Base-by-base conservation (phyloP, 2,113 vertebrate genomes). In the Myotis davidii region DNA sequence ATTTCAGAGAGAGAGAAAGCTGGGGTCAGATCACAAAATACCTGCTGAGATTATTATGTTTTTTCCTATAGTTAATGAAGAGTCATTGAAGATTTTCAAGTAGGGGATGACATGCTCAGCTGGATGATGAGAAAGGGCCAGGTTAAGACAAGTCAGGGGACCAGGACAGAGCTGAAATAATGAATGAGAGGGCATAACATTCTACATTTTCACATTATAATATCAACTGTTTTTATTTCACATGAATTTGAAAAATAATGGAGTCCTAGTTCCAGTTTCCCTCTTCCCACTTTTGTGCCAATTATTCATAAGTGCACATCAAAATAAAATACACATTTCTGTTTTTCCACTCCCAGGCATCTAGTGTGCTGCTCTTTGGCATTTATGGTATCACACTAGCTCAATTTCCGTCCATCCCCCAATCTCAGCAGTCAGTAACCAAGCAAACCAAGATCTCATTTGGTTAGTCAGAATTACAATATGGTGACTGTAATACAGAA, bases 141-240 rank as follows among this genome's bases (percentile, higher is more conserved):
- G 56, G 56, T 59, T 76, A 79, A 48, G 54, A 79, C 92, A 39
- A 25, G 5, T 45, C 18, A 50, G 5, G 3, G 5, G 5, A 74
- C 85, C 12, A 85, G 4, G 29, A 96, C 16, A 86, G 23, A 59
- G 23, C 10, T 72, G 25, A 74, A 67, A 64, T 81, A 90, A 29
- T 91, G n/a, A 88, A 52, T 61, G 32, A 95, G 27, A 37, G 14
- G 56, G 6, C 16, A 78, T 54, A 48, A 3, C 45, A 5, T 64
- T 78, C 69, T 59, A 77, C 8, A 73, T 54, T 95, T 93, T 85
- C 67, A 96, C 72, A 69, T 72, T 86, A 69, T 73, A 72, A 29
- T 82, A 82, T 42, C 29, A 90, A 18, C 25, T 39, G 23, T 70
- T 91, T 61, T 82, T 50, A 86, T 87, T 95, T 79, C 14, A 78